Conservation (phyloP, 1,140 invertebrate genomes). For the Panagrolaimus sp. region DNA sequence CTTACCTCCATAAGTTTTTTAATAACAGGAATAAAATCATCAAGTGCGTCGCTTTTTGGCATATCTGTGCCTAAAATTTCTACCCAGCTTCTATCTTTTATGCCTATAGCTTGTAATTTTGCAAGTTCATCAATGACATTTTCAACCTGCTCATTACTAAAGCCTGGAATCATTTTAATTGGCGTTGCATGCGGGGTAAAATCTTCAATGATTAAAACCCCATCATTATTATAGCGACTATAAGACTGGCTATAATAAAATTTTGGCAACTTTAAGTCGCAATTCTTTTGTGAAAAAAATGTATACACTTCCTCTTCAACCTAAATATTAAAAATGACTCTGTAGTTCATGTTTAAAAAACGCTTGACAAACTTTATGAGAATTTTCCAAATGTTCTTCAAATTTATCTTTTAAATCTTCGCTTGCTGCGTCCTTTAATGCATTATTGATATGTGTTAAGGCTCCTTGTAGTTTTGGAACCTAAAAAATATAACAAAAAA, state of each 20-base stretch:
- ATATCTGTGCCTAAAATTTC: not conserved
- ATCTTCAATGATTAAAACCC: constrained; percentile 42
- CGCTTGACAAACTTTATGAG: not conserved
- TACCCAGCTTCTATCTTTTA: constrained; percentile 33
- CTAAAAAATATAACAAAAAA: not conserved
- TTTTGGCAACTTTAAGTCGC: constrained; percentile 26
- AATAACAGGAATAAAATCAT: not conserved
- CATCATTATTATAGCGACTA: constrained; percentile 26
- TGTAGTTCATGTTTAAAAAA: not conserved
- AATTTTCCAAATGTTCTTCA: constrained; percentile 3
- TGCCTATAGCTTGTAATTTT: constrained; percentile 27
- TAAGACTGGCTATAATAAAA: constrained; percentile 39
- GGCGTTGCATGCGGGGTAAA: constrained; percentile 21
- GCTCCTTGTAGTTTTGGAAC: not conserved
- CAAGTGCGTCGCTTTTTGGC: too few relatives aligned
- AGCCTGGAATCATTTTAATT: constrained; percentile 33
- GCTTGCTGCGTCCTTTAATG: not conserved
- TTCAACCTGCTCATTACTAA: constrained; percentile 35
- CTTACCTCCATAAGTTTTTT: not conserved
- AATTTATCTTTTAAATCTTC: constrained; percentile 11
- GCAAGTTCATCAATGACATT: constrained; percentile 34
- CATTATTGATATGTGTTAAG: too few relatives aligned
- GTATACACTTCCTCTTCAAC: constrained; percentile 5
- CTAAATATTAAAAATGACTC: not conserved
- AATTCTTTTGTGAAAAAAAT: not conserved